A percentile compares a stretch with the other conserved stretches of the same genome.
Conservation (phyloP, 2,113 vertebrate genomes). For the Vombatus ursinus region DNA sequence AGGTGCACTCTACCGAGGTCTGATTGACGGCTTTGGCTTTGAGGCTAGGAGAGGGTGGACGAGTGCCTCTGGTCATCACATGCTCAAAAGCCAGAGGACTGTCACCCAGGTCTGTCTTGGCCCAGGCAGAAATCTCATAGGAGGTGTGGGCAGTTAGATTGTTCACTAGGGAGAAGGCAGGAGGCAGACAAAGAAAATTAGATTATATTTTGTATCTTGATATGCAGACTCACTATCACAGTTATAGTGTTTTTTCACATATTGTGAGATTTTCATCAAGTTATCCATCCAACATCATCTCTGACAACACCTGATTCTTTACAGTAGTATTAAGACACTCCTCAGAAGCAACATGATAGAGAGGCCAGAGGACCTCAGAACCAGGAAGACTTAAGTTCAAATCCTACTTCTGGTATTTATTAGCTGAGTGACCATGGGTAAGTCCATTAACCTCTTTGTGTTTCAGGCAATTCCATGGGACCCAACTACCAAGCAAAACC, state of each 20-base stretch:
- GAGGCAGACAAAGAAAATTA: background rate
- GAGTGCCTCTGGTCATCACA: conserved; percentile 86
- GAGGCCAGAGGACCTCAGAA: background rate
- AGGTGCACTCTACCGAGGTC: conserved; percentile 94
- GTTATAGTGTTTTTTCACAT: background rate
- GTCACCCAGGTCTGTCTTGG: conserved; percentile 92
- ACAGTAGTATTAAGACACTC: background rate
- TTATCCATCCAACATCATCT: background rate
- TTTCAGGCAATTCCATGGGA: background rate
- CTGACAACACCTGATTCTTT: background rate
- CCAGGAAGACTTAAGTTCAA: background rate
- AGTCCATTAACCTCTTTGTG: background rate
- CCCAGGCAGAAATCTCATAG: conserved; percentile 96
- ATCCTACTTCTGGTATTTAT: background rate
- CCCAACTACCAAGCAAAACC: background rate
- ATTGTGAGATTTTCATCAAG: background rate
- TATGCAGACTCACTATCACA: background rate
- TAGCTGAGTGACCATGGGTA: background rate
- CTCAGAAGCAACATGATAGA: background rate
- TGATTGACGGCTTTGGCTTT: conserved; percentile 95
- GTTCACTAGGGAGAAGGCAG: conserved; percentile 81
- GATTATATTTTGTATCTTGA: background rate
- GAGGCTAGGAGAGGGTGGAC: conserved; percentile 88
- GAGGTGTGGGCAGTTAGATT: conserved; percentile 93
- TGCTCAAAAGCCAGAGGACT: conserved; percentile 92